Evolutionary conservation across 2,113 vertebrate genomes (phyloP).

Genomic region (Notarius quadriscutis): DNA sequence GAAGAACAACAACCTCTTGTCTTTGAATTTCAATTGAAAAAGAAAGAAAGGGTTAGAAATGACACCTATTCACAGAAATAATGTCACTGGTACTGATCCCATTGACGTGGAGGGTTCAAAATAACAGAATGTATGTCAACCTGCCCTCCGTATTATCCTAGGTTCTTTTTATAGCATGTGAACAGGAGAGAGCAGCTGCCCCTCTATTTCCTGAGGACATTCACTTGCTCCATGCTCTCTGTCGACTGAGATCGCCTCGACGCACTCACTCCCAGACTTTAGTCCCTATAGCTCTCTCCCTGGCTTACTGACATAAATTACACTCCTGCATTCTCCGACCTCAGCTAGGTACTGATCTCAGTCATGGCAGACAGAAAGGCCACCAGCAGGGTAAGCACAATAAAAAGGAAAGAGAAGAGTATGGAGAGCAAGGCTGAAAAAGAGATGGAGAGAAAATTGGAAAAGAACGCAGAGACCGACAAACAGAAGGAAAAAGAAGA

Average conservation of each 20-base stretch:
- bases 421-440: conserved; percentile 68
- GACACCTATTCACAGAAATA: conserved; percentile 11
- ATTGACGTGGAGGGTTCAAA: conserved; percentile 8
- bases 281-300: conserved; percentile 10
- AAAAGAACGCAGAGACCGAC: conserved; percentile 59
- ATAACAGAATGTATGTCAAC: conserved; percentile 13
- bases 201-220: conserved; percentile 43
- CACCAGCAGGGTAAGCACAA: conserved; percentile 8
- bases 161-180: conserved; percentile 65
- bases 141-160: conserved; percentile 42
- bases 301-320: conserved; percentile 38
- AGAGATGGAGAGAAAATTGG: conserved; percentile 60
- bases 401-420: conserved; percentile 57
- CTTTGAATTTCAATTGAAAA: background rate
- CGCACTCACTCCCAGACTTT: conserved; percentile 43
- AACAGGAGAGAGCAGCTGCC: conserved; percentile 58
- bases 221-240: conserved; percentile 20
- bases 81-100: background rate
- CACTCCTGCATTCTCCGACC: background rate
- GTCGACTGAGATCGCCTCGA: conserved; percentile 36
- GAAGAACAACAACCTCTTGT: background rate
- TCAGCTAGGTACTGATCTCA: background rate
- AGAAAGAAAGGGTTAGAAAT: background rate
- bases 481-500: conserved; percentile 54
- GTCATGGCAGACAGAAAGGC: conserved; percentile 58